Evolutionary conservation across 2,797 vertebrate species (phyloP).

Genomic region (Leptatherina wallacei): DNA sequence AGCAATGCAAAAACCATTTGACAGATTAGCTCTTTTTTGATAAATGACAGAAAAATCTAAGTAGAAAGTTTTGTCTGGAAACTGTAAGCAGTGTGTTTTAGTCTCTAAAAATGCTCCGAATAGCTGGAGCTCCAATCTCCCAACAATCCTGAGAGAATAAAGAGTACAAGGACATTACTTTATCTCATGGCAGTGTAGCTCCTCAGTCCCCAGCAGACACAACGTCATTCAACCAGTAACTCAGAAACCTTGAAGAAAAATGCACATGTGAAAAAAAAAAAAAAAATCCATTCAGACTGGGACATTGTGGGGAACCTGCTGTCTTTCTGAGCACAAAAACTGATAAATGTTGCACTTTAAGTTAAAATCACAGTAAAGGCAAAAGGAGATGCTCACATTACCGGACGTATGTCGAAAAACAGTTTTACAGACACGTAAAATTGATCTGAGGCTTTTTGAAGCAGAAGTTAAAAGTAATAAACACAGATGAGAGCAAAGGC

Average conservation of each 20-base stretch:
- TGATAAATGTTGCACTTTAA: background rate
- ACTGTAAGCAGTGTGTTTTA: constrained; percentile 7
- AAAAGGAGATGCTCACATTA: background rate
- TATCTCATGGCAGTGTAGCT: constrained; percentile 39
- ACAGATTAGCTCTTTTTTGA: background rate
- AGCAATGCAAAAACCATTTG: background rate
- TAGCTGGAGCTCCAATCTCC: constrained; percentile 23
- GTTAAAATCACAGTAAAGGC: background rate
- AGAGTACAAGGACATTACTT: constrained; percentile 49
- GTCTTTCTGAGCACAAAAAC: background rate
- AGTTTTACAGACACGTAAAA: constrained; percentile 7
- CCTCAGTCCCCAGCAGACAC: constrained; percentile 32
- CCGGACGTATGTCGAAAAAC: background rate
- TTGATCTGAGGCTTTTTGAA: constrained; percentile 18
- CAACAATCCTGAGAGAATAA: constrained; percentile 5
- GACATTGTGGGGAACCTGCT: background rate
- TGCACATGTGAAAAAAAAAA: background rate
- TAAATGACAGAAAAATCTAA: background rate
- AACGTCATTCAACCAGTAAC: constrained; percentile 10
- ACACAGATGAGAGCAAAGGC: constrained; percentile 35
- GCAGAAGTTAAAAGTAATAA: constrained; percentile 33
- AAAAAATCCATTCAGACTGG: background rate
- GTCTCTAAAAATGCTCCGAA: constrained; percentile 22
- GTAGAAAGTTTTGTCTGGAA: constrained; percentile 7
- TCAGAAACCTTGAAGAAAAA: constrained; percentile 38